A percentile compares a stretch with the other conserved stretches of the same genome.
phyloP scores from a whole-genome alignment of 2,888 invertebrate species.

The Lasioglossum morio region DNA sequence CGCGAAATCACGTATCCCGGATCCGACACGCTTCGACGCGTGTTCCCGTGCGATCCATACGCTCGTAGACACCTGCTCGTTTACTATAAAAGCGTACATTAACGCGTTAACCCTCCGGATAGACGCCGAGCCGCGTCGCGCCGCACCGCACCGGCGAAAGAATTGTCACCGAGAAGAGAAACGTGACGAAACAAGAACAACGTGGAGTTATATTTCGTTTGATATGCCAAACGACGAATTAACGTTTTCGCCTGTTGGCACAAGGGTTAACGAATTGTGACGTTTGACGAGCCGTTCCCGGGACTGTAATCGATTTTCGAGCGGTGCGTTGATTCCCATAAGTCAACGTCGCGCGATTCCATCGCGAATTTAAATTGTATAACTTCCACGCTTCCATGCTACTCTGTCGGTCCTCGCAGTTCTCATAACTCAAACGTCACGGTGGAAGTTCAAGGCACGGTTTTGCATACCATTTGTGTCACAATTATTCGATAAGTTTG shows the following conservation, averaged over 20 bases:
- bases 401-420: background rate
- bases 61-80: background rate
- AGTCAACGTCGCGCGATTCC: slow-evolving; percentile 34
- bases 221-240: background rate
- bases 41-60: background rate
- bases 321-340: slow-evolving; percentile 9
- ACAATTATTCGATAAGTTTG: slow-evolving; percentile 15
- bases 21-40: background rate
- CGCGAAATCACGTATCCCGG: slow-evolving; percentile 26
- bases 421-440: slow-evolving; percentile 15
- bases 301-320: slow-evolving; percentile 16
- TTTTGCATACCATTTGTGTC: slow-evolving; percentile 4
- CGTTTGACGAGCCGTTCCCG: background rate
- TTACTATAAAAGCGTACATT: slow-evolving; percentile 10
- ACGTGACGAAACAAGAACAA: background rate
- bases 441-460: slow-evolving; percentile 7
- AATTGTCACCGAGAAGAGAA: background rate
- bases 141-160: no score
- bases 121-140: background rate
- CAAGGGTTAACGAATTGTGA: background rate
- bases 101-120: background rate
- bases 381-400: no score
- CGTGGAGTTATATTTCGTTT: background rate
- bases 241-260: background rate
- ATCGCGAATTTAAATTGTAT: slow-evolving; percentile 29